phyloP scores from a whole-genome alignment of 92 coral and sea anemone genomes.

The Paragorgia papillata region DNA sequence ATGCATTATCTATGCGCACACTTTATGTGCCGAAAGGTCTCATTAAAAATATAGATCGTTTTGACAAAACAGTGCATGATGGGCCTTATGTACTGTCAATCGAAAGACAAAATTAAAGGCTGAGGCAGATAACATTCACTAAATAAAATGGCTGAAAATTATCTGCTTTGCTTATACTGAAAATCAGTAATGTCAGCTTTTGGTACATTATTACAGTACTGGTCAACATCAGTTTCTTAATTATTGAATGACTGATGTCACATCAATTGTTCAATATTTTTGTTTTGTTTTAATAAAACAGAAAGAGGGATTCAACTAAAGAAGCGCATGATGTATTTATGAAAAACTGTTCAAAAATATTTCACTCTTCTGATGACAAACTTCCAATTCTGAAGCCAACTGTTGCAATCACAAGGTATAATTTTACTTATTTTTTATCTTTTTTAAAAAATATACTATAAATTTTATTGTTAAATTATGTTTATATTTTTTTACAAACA shows the following conservation, averaged over 20 bases:
- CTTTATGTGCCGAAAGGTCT: too few species aligned
- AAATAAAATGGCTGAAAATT: too few species aligned
- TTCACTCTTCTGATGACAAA: slow-evolving; percentile 48
- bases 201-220: too few species aligned
- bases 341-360: slow-evolving; percentile 77
- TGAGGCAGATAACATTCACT: too few species aligned
- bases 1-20: too few species aligned
- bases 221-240: neutral
- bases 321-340: slow-evolving; percentile 80
- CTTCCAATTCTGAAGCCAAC: slow-evolving; percentile 43
- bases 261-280: neutral
- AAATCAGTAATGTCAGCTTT: too few species aligned
- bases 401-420: slow-evolving; percentile 60
- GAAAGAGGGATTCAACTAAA: slow-evolving; percentile 71
- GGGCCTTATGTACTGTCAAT: too few species aligned
- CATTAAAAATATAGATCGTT: too few species aligned
- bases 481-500: too few species aligned
- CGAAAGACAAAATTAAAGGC: too few species aligned
- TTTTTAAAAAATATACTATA: neutral
- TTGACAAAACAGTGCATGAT: too few species aligned
- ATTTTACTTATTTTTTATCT: neutral
- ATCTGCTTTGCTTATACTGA: too few species aligned
- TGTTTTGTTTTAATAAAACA: slow-evolving; percentile 27
- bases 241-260: neutral
- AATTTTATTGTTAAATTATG: neutral